Base-by-base conservation (phyloP, 1,140 invertebrate genomes). In the Drosophila orena region DNA sequence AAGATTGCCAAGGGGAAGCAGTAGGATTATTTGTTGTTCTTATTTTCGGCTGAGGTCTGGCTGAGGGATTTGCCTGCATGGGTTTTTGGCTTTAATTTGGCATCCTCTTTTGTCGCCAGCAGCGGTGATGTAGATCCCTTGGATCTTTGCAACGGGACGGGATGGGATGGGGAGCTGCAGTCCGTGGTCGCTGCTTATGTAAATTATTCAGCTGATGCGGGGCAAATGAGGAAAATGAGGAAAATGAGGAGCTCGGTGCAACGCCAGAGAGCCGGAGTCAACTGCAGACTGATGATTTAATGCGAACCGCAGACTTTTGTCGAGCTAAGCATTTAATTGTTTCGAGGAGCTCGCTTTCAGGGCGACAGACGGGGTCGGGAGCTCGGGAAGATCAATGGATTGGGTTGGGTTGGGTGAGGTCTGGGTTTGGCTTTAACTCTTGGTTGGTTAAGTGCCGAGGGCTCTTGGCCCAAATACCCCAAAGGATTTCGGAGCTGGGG, bases 271-370 rank as follows among this genome's bases (percentile, higher is more conserved):
- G 30, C 8, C 50, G 35, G 54, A 70, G 79, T 77, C 83, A 80
- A 68, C 74, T 68, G 43, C 75, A 88, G 76, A 83, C 84, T 90
- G 84, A 89, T 89, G 85, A 89, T 89, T 89, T 89, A 89, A 89
- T 90, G 85, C 85, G 77, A 80, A 77, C 85, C 85, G 80, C 84
- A 89, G 84, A 89, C 84, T 89, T 88, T 88, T 90, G 85, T 77
- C 72, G 73, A 89, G 80, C 80, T 89, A 89, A 89, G 84, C 84
- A 89, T 89, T 89, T 89, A 89, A 89, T 89, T 90, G 84, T 89
- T 90, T 90, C 50, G 76, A 49, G 74, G 69, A 70, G 84, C 44
- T 55, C 42, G 46, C 74, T 72, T 60, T 47, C 43, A 35, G 30
- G 43, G 37, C 30, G 8, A 0, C 8, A 4, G n/a, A 11, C 3